Evolutionary conservation across 2,888 invertebrate genomes (phyloP), one percentile per base, ranked within the genome.

Genomic region (Nephrotoma appendiculata): DNA sequence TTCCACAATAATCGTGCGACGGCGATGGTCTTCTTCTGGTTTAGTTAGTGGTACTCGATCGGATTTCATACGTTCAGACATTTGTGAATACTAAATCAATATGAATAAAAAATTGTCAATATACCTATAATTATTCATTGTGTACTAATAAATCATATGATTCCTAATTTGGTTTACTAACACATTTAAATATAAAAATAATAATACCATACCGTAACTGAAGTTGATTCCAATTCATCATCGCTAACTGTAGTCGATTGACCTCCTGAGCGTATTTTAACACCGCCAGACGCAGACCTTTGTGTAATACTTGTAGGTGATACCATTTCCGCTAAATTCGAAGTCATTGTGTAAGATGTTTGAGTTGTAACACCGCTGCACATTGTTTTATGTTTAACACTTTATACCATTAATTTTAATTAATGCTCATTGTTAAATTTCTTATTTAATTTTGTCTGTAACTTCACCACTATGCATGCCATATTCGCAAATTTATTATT

Each of bases 1-100:
- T 91, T 98, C 97, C 5, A 97, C 95, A 87, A 99, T 98, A 87
- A 98, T 98, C 15, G 98, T 96, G 83, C 98, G 94, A 87, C 97
- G 93, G 31, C 97, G 93, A 89, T 97, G 96, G 91, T 98, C 97
- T 89, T 97, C 97, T 89, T 96, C 96, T 7, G 95, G 94, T 89
- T 95, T 95, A 15, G 95, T 94, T 7, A 94, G 92, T 43, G 95
- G 93, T 88, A 94, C 93, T 86, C 95, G 93, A 90, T 96, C 96
- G 71, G 95, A 94, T 89, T 95, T 95, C 84, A 96, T 94, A 19
- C 86, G 86, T 52, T 86, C 86, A 42, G 52, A 86, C 42, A 86
- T 41, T 52, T 86, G 86, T 42, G 52, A 15, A 41, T 88, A 87
- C 86, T 88, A 41, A 44, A 87, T 86, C 83, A 42, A 45, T 52